phyloP scores from a whole-genome alignment of 1,140 invertebrate species.

The Dufourea novaeangliae region DNA sequence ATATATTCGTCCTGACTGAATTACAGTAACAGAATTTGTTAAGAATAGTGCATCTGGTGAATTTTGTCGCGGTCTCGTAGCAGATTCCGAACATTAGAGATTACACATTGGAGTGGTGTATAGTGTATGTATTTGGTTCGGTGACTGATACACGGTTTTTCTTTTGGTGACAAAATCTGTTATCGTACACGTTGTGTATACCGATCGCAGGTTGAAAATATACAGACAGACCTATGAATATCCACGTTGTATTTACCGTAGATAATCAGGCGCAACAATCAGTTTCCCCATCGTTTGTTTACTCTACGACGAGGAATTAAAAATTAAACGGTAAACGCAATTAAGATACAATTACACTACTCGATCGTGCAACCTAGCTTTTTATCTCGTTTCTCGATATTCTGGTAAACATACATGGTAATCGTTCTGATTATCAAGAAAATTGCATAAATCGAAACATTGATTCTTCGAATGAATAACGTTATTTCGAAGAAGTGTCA shows the following conservation, averaged over 20 bases:
- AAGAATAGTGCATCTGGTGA: background rate
- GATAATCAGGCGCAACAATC: constrained; percentile 40
- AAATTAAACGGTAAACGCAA: constrained; percentile 40
- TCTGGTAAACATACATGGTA: background rate
- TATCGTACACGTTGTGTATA: background rate
- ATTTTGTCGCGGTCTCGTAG: background rate
- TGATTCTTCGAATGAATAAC: background rate
- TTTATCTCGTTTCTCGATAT: background rate
- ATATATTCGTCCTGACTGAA: no score
- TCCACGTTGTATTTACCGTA: constrained; percentile 16
- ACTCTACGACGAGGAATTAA: constrained; percentile 38
- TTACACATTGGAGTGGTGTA: background rate
- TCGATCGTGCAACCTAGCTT: background rate
- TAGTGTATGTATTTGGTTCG: constrained; percentile 1
- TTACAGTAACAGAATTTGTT: no score
- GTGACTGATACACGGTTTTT: constrained; percentile 10
- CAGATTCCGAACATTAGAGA: background rate
- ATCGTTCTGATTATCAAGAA: constrained; percentile 8
- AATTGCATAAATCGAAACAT: background rate
- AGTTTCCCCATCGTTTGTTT: constrained; percentile 38
- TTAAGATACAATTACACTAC: constrained; percentile 21
- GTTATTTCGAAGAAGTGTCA: background rate
- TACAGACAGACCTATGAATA: constrained; percentile 21
- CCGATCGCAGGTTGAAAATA: constrained; percentile 9
- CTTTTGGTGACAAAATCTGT: constrained; percentile 12